Percentiles rank a stretch among this genome's conserved stretches.
phyloP scores from a whole-genome alignment of 2,888 invertebrate species.

The Agrotis clavis region DNA sequence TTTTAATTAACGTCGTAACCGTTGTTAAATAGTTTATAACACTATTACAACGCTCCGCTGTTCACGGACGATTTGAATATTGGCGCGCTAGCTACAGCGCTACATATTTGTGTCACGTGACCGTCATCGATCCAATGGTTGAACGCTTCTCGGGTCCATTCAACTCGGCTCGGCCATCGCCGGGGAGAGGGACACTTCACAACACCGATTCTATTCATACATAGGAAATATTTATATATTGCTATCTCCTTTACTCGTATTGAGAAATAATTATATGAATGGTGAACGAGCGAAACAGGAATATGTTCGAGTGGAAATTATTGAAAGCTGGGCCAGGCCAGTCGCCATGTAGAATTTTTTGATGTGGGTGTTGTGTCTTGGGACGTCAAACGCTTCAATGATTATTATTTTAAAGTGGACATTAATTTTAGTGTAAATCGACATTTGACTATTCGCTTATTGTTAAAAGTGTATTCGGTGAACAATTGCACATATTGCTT shows the following conservation, averaged over 20 bases:
- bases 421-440: constrained; percentile 84
- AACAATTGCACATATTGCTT: constrained; percentile 78
- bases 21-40: neutral
- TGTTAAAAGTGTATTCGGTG: constrained; percentile 76
- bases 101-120: constrained; percentile 89
- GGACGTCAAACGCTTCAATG: constrained; percentile 90
- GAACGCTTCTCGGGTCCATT: constrained; percentile 91
- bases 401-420: constrained; percentile 89
- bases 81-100: constrained; percentile 77
- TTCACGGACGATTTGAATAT: constrained; percentile 67
- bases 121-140: constrained; percentile 90
- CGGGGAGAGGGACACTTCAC: constrained; percentile 88
- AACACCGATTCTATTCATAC: constrained; percentile 90
- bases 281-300: constrained; percentile 88
- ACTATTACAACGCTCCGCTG: constrained; percentile 10
- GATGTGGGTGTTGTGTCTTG: constrained; percentile 90
- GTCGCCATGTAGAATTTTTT: constrained; percentile 90
- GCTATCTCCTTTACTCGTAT: constrained; percentile 85
- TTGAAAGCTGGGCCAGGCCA: constrained; percentile 88
- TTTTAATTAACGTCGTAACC: neutral
- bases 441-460: constrained; percentile 76
- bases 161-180: constrained; percentile 87
- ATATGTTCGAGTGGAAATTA: constrained; percentile 90
- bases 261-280: constrained; percentile 90
- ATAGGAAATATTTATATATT: constrained; percentile 88